Percentiles rank a stretch among this genome's conserved stretches.
These are phyloP conservation scores for Spodoptera littoralis DNA, from an alignment of 2,888 invertebrate species.

Conservation along the genomic window DNA sequence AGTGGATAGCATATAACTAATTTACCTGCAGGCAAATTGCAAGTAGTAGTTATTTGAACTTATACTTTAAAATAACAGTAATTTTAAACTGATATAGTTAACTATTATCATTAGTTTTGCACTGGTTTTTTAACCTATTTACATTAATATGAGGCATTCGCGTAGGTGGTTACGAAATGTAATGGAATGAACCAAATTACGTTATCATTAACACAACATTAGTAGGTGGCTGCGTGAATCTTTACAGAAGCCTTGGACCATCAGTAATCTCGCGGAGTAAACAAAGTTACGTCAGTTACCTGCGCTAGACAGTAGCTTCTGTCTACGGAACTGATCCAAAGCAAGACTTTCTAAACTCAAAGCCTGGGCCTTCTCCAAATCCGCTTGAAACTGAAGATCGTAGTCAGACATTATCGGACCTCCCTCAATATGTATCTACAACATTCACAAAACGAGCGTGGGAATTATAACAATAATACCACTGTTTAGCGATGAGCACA, in stretches of 20 bases:
- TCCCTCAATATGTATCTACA: slow-evolving; percentile 72
- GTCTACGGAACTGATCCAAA: slow-evolving; percentile 93
- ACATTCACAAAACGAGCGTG: slow-evolving; percentile 73
- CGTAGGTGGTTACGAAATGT: slow-evolving; percentile 45
- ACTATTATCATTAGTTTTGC: slow-evolving; percentile 5
- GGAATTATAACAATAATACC: slow-evolving; percentile 72
- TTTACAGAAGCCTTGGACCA: slow-evolving; percentile 57
- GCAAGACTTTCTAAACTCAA: slow-evolving; percentile 96
- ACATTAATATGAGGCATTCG: slow-evolving; percentile 14
- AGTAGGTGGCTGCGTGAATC: slow-evolving; percentile 32
- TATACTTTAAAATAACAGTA: background rate
- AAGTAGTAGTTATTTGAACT: background rate
- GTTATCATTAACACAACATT: slow-evolving; percentile 38
- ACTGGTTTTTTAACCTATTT: slow-evolving; percentile 23
- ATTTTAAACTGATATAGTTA: slow-evolving; percentile 1
- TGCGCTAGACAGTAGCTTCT: slow-evolving; percentile 88
- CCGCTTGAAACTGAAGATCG: slow-evolving; percentile 95
- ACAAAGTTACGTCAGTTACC: slow-evolving; percentile 84
- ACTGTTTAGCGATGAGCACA: slow-evolving; percentile 66
- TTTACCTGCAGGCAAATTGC: background rate
- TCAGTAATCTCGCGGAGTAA: slow-evolving; percentile 70
- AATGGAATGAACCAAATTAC: slow-evolving; percentile 41
- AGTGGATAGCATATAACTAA: no score
- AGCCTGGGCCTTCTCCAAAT: slow-evolving; percentile 96
- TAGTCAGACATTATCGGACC: slow-evolving; percentile 89